Conservation (phyloP, 2,888 invertebrate species). For the Timema podura region DNA sequence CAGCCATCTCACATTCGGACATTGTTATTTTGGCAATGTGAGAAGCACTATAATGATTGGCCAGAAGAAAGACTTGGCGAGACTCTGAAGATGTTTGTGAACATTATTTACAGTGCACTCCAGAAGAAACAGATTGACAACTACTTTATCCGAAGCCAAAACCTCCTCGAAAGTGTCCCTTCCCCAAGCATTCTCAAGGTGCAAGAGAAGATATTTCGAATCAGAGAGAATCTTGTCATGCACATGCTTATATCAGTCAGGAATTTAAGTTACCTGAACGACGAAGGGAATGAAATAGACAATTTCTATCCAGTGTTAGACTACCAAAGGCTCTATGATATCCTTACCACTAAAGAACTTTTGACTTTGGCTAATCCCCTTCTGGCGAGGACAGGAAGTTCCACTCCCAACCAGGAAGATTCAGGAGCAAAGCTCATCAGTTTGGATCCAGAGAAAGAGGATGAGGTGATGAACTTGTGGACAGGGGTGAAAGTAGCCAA, state of each 20-base stretch:
- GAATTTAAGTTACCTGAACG: constrained; percentile 58
- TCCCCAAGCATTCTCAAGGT: constrained; percentile 57
- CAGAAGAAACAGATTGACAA: constrained; percentile 60
- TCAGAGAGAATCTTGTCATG: constrained; percentile 67
- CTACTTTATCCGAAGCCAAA: constrained; percentile 69
- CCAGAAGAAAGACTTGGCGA: constrained; percentile 69
- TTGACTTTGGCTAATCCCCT: constrained; percentile 25
- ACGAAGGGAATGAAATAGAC: constrained; percentile 39
- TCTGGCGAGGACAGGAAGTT: constrained; percentile 9
- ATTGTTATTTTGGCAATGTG: constrained; percentile 73
- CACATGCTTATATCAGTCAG: constrained; percentile 64
- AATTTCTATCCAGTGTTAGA: constrained; percentile 64
- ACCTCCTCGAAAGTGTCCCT: constrained; percentile 68
- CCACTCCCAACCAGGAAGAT: background rate
- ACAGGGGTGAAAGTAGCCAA: constrained; percentile 9
- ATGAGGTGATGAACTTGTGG: constrained; percentile 21
- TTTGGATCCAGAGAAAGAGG: constrained; percentile 15
- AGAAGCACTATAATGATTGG: constrained; percentile 67
- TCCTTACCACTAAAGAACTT: constrained; percentile 45
- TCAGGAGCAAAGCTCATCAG: constrained; percentile 14
- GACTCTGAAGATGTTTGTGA: constrained; percentile 58
- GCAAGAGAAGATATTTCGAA: constrained; percentile 63
- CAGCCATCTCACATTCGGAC: constrained; percentile 68
- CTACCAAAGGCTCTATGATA: constrained; percentile 54
- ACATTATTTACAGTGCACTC: constrained; percentile 58